Evolutionary conservation across 2,888 invertebrate genomes (phyloP).

Genomic region (Drosophila imparisetae): DNA sequence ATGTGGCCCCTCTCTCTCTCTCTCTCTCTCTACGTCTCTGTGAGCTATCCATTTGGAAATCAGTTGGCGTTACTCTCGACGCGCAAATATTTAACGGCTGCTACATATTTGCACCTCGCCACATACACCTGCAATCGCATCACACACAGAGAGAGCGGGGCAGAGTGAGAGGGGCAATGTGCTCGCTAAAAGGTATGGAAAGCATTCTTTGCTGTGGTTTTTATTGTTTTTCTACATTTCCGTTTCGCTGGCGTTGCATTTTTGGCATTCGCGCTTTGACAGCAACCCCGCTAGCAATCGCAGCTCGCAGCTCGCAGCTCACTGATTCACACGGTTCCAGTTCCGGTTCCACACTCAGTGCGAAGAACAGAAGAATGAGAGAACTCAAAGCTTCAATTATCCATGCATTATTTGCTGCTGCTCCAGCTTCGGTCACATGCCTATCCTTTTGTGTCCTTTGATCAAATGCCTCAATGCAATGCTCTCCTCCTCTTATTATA

Average conservation of each 20-base stretch:
- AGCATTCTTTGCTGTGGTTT: slow-evolving; percentile 76
- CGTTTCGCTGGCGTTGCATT: slow-evolving; percentile 70
- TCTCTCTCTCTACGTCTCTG: not conserved
- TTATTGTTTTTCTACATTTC: slow-evolving; percentile 75
- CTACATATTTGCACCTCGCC: slow-evolving; percentile 74
- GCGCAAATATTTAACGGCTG: slow-evolving; percentile 78
- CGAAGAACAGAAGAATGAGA: not conserved
- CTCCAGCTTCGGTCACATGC: slow-evolving; percentile 6
- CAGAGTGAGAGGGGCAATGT: slow-evolving; percentile 2
- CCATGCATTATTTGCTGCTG: slow-evolving; percentile 52
- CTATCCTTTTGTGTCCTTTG: slow-evolving; percentile 29
- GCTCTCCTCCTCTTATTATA: not conserved
- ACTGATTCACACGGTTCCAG: slow-evolving; percentile 8
- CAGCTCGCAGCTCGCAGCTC: slow-evolving; percentile 12
- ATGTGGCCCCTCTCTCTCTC: slow-evolving; percentile 36
- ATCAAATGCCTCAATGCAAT: slow-evolving; percentile 23
- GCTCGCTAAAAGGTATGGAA: slow-evolving; percentile 68
- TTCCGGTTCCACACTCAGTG: not conserved
- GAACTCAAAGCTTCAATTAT: slow-evolving; percentile 30
- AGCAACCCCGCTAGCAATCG: slow-evolving; percentile 26
- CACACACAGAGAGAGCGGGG: slow-evolving; percentile 4
- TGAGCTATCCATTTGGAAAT: slow-evolving; percentile 54
- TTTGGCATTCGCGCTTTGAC: slow-evolving; percentile 75
- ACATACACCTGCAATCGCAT: slow-evolving; percentile 34
- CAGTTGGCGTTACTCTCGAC: slow-evolving; percentile 63